A percentile compares a stretch with the other conserved stretches of the same genome.
Evolutionary conservation across 35 echinoderm and acorn worm species (phyloP).

Genomic region (Strongylocentrotus purpuratus): DNA sequence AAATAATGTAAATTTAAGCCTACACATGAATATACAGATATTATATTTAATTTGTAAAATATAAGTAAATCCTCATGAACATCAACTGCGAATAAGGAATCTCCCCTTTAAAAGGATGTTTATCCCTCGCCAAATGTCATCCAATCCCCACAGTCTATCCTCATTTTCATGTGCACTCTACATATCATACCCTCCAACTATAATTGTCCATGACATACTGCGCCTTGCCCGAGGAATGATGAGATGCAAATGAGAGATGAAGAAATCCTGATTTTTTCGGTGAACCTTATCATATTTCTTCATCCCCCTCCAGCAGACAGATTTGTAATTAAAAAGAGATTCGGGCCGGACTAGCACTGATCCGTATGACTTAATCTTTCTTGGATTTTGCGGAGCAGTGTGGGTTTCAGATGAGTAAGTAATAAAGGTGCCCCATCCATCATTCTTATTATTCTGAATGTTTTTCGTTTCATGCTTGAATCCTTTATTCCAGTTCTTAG

Average conservation of each 20-base stretch:
- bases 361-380: no score
- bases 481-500: no score
- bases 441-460: no score
- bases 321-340: background rate
- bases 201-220: background rate
- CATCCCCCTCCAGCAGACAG: background rate
- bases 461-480: no score
- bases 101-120: background rate
- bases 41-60: no score
- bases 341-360: background rate
- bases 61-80: no score
- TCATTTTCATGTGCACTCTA: conserved; percentile 1
- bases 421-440: no score
- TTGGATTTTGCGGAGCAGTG: no score
- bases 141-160: background rate
- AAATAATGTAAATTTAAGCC: no score
- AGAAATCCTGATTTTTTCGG: background rate
- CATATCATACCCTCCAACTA: background rate
- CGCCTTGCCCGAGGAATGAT: background rate
- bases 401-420: no score
- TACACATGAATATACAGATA: no score
- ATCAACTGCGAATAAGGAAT: no score
- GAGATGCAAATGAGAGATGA: background rate
- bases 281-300: background rate
- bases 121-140: background rate